Percentiles rank a stretch among this genome's conserved stretches.
Conservation (phyloP, 2,888 invertebrate genomes). For the Rhyacophila evoluta region DNA sequence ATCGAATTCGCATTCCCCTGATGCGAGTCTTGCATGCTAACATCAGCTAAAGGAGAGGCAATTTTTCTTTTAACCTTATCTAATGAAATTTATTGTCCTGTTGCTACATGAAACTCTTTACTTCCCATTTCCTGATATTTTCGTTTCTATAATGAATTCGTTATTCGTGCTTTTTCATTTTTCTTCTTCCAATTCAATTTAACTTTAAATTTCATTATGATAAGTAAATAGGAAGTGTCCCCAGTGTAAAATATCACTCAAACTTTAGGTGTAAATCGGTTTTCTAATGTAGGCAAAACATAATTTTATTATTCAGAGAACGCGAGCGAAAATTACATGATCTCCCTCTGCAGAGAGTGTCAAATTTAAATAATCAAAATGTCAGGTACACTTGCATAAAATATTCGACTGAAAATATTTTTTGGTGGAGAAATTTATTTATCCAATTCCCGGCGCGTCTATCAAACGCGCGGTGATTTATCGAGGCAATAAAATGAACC, state of each 20-base stretch:
- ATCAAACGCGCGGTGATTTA: background rate
- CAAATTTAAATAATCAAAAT: constrained; percentile 19
- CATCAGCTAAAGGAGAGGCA: too few relatives aligned
- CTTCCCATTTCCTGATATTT: too few relatives aligned
- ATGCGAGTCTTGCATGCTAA: too few relatives aligned
- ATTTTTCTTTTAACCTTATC: too few relatives aligned
- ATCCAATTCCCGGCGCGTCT: background rate
- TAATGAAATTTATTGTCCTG: too few relatives aligned
- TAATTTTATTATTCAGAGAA: background rate
- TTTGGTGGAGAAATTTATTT: constrained; percentile 19
- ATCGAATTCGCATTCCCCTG: too few relatives aligned
- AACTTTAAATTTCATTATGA: too few relatives aligned
- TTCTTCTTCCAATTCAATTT: too few relatives aligned
- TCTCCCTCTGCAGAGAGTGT: background rate
- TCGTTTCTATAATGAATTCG: too few relatives aligned
- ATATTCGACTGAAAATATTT: constrained; percentile 9
- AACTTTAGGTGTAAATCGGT: background rate
- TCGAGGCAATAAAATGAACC: background rate
- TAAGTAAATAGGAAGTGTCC: too few relatives aligned
- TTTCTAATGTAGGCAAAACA: background rate
- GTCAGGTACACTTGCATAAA: constrained; percentile 22
- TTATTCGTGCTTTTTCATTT: too few relatives aligned
- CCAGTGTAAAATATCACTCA: background rate
- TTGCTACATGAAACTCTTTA: too few relatives aligned
- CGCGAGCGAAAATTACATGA: background rate